Conservation (phyloP, 2,888 invertebrate genomes). For the Cosmopolites sordidus region DNA sequence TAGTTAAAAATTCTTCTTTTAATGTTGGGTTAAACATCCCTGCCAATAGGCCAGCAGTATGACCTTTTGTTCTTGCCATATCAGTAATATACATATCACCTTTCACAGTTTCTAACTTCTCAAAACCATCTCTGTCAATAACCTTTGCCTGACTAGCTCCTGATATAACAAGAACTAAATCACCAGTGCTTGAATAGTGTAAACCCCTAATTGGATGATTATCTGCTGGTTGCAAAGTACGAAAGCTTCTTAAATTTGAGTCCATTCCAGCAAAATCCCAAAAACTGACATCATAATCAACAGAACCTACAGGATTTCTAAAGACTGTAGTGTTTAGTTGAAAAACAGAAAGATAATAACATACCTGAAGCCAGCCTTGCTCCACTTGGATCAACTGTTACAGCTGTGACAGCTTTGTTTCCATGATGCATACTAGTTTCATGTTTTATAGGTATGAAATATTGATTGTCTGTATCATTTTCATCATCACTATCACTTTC, state of each 20-base stretch:
- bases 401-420: conserved; percentile 79
- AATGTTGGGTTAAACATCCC: conserved; percentile 75
- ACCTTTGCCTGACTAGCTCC: conserved; percentile 93
- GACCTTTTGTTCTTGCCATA: conserved; percentile 87
- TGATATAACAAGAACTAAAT: conserved; percentile 85
- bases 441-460: conserved; percentile 68
- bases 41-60: conserved; percentile 83
- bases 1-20: conserved; percentile 90
- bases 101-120: conserved; percentile 87
- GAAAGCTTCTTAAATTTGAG: conserved; percentile 81
- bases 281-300: conserved; percentile 93
- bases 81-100: conserved; percentile 82
- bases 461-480: conserved; percentile 46
- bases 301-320: conserved; percentile 67
- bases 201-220: conserved; percentile 87
- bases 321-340: too few species aligned
- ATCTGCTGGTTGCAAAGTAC: conserved; percentile 91
- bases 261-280: conserved; percentile 99
- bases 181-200: conserved; percentile 92
- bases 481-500: conserved; percentile 40
- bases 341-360: not conserved
- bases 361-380: conserved; percentile 60
- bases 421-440: conserved; percentile 88
- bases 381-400: conserved; percentile 91
- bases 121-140: conserved; percentile 82